A percentile compares a stretch with the other conserved stretches of the same genome.
phyloP scores from a whole-genome alignment of 2,113 vertebrate genomes.

The Centrocercus urophasianus region DNA sequence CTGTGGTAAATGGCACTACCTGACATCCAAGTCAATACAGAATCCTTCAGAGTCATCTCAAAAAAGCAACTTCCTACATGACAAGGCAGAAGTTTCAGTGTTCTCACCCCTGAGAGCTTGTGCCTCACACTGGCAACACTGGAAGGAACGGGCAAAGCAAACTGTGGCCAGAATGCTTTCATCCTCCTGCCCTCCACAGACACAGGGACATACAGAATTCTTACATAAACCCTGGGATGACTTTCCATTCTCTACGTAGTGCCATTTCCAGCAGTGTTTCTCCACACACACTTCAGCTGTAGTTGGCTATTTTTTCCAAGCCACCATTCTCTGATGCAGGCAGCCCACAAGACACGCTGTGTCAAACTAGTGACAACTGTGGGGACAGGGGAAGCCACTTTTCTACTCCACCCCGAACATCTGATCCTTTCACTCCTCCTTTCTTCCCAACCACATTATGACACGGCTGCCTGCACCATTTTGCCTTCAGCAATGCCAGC shows the following conservation, averaged over 20 bases:
- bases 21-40: neutral
- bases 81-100: fast-evolving
- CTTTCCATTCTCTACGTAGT: neutral
- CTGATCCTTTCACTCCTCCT: neutral
- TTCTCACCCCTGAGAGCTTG: neutral
- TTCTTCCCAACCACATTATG: neutral
- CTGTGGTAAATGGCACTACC: neutral
- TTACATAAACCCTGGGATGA: neutral
- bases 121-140: fast-evolving
- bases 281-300: neutral
- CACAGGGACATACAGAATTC: neutral
- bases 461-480: neutral
- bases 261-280: fast-evolving
- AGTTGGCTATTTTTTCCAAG: neutral
- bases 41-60: neutral
- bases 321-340: fast-evolving
- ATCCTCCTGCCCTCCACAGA: neutral
- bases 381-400: neutral
- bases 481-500: neutral
- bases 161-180: neutral
- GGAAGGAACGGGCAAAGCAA: neutral
- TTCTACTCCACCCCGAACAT: neutral
- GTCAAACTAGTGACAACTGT: fast-evolving
- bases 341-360: neutral
- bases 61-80: neutral